Evolutionary conservation across 1,140 invertebrate genomes (phyloP), one percentile per base, ranked within the genome.

Genomic region (Meteorus sp.): DNA sequence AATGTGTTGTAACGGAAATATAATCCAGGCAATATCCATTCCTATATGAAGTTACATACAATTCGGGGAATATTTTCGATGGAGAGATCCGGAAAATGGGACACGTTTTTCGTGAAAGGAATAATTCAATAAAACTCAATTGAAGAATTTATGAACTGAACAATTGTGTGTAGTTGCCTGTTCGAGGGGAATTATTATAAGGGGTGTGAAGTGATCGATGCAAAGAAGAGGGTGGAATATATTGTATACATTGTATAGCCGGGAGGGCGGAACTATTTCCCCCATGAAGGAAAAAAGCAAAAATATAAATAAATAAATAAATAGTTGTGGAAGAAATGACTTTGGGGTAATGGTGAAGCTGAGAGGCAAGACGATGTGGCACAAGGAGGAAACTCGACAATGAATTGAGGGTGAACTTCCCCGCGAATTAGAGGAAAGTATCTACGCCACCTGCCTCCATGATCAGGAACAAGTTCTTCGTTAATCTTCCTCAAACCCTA

Each of bases 371-470:
- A 41, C 44, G 35, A 47, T 17, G 39, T 37, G 43, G 48, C 45
- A 51, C 48, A 25, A 51, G 29, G 56, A 51, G 45, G 35, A 33
- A 53, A 37, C 33, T 41, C 35, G 47, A 51, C 23, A 37, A 47
- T 58, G 56, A 58, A 66, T 61, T 62, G 56, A 62, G 61, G 50
- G 53, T 62, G 61, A 70, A 73, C 70, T 71, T 72, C 61, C 68
- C 64, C 63, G 68, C 67, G 69, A 71, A 73, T 72, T 72, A 72
- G 70, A 69, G 71, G 69, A 71, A 72, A 73, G 70, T 72, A 70
- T 72, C 66, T 62, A 59, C 47, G 62, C 60, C 47, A 51, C 56
- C 62, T 60, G 47, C 33, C 47, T 20, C 60, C 59, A 56, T 52
- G 59, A 54, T 62, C 39, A 58, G 56, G 20, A 66, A 61, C 63